Base-by-base conservation (phyloP, 2,797 vertebrate genomes). In the Phyllotis vaccarum region DNA sequence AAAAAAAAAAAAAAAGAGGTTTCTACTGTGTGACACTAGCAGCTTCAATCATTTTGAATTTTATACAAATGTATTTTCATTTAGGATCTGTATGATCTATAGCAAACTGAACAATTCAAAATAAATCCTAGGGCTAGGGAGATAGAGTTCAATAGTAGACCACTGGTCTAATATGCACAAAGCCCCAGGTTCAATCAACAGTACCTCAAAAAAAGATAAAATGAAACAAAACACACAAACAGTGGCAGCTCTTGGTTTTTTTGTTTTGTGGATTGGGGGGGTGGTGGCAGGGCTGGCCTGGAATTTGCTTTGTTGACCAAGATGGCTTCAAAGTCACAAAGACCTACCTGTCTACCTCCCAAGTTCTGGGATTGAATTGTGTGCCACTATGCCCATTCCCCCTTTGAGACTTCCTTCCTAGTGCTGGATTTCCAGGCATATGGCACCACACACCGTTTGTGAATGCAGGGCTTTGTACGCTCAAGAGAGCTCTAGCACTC, bases 101-200 rank as follows among this genome's bases (percentile, higher is more conserved):
- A 49, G 60, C 66, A 88, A 93, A 93, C 52, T 31, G 3, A 60
- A 64, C 29, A 93, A 96, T 83, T 93, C 78, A 87, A 86, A 89
- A 90, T 49, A 68, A 94, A 76, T 3, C 56, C 56, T 31, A 91
- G 91, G 68, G 24, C 24, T 31, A 40, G 24, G 52, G 64, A 40
- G 27, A 27, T 21, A 7, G 49, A 7, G 49, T 16, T 56, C 16
- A 34, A 17, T 64, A 29, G 81, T 7, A 64, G 58, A 54, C 37
- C 1, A 1, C 64, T 86, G 64, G 34, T 34, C 12, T 37, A 54
- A 37, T n/a, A 40, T 40, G n/a, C 46, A 27, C 1, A 1, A 54
- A 46, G 43, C 3, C 29, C 62, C 49, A 29, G 19, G 2, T n/a
- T 86, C 62, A 68, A n/a, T 27, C 7, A 24, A 27, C 5, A 22